Evolutionary conservation across 2,113 vertebrate species (phyloP).

Genomic region (Mormoops blainvillei): DNA sequence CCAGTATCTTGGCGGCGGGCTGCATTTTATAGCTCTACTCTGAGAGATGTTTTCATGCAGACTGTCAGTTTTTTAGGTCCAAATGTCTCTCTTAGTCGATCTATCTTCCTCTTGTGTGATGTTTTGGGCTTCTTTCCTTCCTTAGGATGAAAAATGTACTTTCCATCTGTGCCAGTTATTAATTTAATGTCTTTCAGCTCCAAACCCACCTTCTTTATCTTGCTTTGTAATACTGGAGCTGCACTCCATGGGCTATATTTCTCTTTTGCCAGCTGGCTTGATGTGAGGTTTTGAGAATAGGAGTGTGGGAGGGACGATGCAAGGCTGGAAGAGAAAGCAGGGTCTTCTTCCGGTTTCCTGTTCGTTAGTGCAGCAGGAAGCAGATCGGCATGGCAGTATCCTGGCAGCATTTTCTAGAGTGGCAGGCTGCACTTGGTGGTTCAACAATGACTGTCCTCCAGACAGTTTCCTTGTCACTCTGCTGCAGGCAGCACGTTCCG

Average conservation of each 20-base stretch:
- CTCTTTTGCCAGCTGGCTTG: background rate
- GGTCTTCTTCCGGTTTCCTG: background rate
- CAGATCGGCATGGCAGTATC: fast-evolving
- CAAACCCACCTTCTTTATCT: background rate
- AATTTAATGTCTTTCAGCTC: background rate
- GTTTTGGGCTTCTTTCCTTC: conserved; percentile 22
- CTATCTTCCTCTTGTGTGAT: background rate
- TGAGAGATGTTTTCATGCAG: background rate
- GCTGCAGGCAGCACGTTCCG: background rate
- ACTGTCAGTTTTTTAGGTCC: background rate
- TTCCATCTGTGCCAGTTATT: background rate
- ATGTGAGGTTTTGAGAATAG: background rate
- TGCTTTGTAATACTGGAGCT: background rate
- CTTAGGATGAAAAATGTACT: background rate
- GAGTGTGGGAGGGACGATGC: background rate
- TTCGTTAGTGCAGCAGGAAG: background rate
- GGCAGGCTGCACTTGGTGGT: background rate
- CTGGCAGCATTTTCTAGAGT: fast-evolving
- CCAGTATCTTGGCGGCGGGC: background rate
- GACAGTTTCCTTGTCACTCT: fast-evolving
- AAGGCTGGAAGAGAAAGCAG: background rate
- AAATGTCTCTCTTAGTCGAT: conserved; percentile 2
- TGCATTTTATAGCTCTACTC: background rate
- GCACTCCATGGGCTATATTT: background rate
- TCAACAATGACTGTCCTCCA: background rate